Percentiles rank a stretch among this genome's conserved stretches.
Evolutionary conservation across 2,113 vertebrate genomes (phyloP).

Genomic region (Oceanodroma tethys): DNA sequence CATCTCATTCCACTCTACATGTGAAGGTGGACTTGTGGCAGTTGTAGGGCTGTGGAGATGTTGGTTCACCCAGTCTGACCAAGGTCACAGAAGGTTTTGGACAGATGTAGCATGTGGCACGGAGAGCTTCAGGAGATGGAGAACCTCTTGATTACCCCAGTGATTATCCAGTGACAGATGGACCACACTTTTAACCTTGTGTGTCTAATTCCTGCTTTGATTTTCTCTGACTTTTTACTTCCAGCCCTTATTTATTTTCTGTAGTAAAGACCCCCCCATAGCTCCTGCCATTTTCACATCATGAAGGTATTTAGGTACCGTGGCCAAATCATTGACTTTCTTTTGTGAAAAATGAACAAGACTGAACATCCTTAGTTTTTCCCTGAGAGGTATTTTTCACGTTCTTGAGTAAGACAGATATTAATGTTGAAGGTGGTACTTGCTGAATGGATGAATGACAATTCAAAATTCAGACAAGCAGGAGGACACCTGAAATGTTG

Average conservation of each 20-base stretch:
- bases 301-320: not conserved
- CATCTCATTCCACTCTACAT: not conserved
- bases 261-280: not conserved
- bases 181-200: not conserved
- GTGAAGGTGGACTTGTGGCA: not conserved
- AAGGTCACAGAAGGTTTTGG: not conserved
- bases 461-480: not conserved
- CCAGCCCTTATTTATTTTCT: not conserved
- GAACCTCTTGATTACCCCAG: not conserved
- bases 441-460: not conserved
- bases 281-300: not conserved
- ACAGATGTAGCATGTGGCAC: fast-evolving
- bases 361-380: not conserved
- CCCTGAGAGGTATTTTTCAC: not conserved
- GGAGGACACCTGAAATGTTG: not conserved
- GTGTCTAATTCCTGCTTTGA: not conserved
- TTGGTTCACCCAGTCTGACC: not conserved
- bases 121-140: not conserved
- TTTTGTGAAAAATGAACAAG: not conserved
- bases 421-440: not conserved
- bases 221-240: not conserved
- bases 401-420: not conserved
- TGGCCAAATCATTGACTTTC: not conserved
- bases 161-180: not conserved
- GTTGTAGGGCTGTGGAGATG: no score